A percentile compares a stretch with the other conserved stretches of the same genome.
Evolutionary conservation across 2,113 vertebrate species (phyloP).

Genomic region (Bos indicus): DNA sequence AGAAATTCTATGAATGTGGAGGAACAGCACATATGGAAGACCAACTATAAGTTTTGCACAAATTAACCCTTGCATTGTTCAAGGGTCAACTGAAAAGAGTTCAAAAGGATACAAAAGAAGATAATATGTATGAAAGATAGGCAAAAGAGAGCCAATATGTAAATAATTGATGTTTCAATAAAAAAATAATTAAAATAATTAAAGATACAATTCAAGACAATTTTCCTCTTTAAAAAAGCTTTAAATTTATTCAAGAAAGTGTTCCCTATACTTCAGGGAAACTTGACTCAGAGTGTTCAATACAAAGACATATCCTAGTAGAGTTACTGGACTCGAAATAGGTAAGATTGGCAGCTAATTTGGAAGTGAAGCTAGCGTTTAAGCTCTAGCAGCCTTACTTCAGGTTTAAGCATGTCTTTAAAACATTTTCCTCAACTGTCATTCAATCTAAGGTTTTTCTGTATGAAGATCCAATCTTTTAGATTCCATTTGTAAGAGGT

Average conservation of each 20-base stretch:
- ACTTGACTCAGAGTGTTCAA: not conserved
- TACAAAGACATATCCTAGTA: not conserved
- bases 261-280: not conserved
- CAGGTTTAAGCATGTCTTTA: not conserved
- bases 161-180: not conserved
- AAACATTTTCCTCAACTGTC: not conserved
- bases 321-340: not conserved
- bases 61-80: not conserved
- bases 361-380: not conserved
- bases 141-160: not conserved
- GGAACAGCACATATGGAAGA: not conserved
- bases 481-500: not conserved
- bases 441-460: not conserved
- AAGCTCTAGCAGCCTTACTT: not conserved
- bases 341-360: not conserved
- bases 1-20: not conserved
- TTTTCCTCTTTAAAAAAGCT: not conserved
- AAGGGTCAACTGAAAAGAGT: not conserved
- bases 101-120: not conserved
- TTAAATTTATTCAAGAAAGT: not conserved
- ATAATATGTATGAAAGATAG: not conserved
- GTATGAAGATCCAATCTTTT: not conserved
- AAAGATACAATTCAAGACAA: not conserved
- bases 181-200: not conserved
- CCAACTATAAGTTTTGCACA: not conserved